phyloP scores from a whole-genome alignment of 2,113 vertebrate species.

The Marmota monax region DNA sequence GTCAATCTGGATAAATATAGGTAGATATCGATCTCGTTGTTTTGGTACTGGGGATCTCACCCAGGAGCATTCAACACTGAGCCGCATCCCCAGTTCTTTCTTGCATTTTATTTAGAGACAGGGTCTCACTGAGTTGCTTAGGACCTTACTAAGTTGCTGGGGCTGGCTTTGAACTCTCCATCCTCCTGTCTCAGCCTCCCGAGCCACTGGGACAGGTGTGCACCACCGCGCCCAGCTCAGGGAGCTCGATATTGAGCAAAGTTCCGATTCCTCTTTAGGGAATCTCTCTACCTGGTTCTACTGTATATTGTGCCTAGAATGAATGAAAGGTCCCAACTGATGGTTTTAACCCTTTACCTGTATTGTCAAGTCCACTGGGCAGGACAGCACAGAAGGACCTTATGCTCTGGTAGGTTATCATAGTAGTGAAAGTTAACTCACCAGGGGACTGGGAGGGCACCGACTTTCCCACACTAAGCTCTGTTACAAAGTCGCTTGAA shows the following conservation, averaged over 20 bases:
- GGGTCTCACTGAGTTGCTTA: no score
- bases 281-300: background rate
- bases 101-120: no score
- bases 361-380: background rate
- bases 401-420: background rate
- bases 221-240: no score
- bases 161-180: no score
- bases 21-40: no score
- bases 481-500: background rate
- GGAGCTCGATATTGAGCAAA: background rate
- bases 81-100: no score
- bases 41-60: no score
- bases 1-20: no score
- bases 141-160: no score
- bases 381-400: background rate
- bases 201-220: no score
- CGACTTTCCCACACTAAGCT: background rate
- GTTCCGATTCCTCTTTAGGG: background rate
- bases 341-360: background rate
- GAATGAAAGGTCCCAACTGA: background rate
- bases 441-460: background rate
- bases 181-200: no score
- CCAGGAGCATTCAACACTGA: no score
- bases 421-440: background rate
- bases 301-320: background rate